These are phyloP conservation scores for Vireo griseus DNA, from an alignment of 2,797 vertebrate species.

Conservation along the genomic window DNA sequence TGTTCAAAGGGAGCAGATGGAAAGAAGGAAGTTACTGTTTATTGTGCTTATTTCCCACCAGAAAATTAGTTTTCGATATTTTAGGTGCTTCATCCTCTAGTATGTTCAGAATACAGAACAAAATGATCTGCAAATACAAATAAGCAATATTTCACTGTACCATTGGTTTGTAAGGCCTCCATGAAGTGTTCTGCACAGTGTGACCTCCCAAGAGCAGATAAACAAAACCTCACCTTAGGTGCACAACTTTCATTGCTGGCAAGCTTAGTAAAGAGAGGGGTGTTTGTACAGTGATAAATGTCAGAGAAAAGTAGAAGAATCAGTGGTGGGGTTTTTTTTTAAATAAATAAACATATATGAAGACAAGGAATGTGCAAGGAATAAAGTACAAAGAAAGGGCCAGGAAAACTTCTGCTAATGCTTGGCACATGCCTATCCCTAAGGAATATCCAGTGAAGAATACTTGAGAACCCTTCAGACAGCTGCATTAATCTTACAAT, in stretches of 20 bases:
- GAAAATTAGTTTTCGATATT: background rate
- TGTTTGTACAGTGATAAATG: background rate
- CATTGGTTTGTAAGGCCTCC: background rate
- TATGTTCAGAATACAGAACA: background rate
- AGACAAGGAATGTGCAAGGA: background rate
- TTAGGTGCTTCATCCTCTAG: background rate
- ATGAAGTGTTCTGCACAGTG: background rate
- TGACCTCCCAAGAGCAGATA: background rate
- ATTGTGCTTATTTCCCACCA: background rate
- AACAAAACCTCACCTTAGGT: background rate
- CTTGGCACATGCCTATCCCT: background rate
- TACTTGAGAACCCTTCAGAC: background rate
- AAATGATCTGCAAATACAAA: background rate
- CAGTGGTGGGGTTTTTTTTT: accelerated
- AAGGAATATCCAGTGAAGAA: background rate
- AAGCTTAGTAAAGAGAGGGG: background rate
- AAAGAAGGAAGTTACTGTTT: background rate
- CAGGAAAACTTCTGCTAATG: background rate
- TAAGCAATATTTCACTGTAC: background rate
- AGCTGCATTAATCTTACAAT: background rate
- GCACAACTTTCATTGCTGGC: background rate
- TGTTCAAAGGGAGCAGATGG: background rate
- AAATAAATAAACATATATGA: background rate
- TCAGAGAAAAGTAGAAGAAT: background rate
- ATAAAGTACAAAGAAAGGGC: background rate